A percentile compares a stretch with the other conserved stretches of the same genome.
Conservation (phyloP, 1,140 invertebrate genomes). For the Bombyx mori region ASM3026992v2 NC_085131.1:1702001-1702500, state of each 20-base stretch:
- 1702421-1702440: too few relatives aligned
- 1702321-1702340: constrained; percentile 37
- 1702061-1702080: constrained; percentile 67
- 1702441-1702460: too few relatives aligned
- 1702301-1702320: constrained; percentile 51
- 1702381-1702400: too few relatives aligned
- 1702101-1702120: constrained; percentile 1
- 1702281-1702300: constrained; percentile 50
- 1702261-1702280: constrained; percentile 47
- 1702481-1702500: too few relatives aligned
- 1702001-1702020: constrained; percentile 34
- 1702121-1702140: constrained; percentile 13
- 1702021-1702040: constrained; percentile 56
- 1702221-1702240: constrained; percentile 61
- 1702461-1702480: too few relatives aligned
- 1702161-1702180: constrained; percentile 38
- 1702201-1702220: constrained; percentile 50
- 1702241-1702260: constrained; percentile 35
- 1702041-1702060: constrained; percentile 45
- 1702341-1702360: constrained; percentile 28
- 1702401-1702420: too few relatives aligned
- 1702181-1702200: constrained; percentile 43
- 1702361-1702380: neutral
- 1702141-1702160: constrained; percentile 33
- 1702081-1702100: constrained; percentile 34